phyloP scores from a whole-genome alignment of 2,113 vertebrate genomes.

The Anhinga anhinga region DNA sequence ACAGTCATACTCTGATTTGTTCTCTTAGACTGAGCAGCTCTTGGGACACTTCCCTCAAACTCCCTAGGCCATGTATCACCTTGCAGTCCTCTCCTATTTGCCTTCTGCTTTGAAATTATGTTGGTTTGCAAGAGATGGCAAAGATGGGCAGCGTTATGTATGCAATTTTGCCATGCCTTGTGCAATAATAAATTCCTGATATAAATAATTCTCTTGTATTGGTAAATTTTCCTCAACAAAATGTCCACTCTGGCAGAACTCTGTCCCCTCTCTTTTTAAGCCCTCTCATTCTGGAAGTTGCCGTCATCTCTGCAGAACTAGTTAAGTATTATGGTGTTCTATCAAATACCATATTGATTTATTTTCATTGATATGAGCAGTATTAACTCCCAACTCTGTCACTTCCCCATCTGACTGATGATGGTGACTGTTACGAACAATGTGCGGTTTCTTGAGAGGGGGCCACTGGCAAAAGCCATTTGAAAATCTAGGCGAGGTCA shows the following conservation, averaged over 20 bases:
- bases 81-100: background rate
- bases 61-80: accelerated
- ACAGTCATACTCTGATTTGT: background rate
- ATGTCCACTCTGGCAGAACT: background rate
- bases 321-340: background rate
- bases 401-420: background rate
- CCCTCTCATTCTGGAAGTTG: background rate
- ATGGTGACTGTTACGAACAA: background rate
- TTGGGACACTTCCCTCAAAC: background rate
- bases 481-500: no score
- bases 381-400: background rate
- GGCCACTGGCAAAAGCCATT: background rate
- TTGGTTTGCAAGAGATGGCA: background rate
- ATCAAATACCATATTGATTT: background rate
- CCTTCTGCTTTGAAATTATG: background rate
- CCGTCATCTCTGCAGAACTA: background rate
- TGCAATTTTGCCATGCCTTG: background rate
- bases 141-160: background rate
- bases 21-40: background rate
- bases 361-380: background rate
- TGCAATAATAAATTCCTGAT: background rate
- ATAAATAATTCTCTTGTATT: background rate
- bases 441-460: background rate
- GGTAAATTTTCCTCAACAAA: background rate
- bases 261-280: background rate